Evolutionary conservation across 1,140 invertebrate species (phyloP).

Genomic region (Triops cancriformis): DNA sequence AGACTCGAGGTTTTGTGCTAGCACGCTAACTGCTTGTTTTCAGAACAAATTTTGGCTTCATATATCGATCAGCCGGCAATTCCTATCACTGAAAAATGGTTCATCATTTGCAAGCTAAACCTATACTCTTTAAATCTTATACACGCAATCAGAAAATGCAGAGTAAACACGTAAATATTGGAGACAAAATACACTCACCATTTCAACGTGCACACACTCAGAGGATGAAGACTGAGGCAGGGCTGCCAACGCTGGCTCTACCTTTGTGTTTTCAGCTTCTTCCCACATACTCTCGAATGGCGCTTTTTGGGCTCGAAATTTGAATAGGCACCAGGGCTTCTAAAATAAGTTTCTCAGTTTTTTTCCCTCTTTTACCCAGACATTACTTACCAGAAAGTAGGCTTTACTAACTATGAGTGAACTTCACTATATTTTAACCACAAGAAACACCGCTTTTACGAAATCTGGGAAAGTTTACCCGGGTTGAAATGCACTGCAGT

Average conservation of each 20-base stretch:
- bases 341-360: neutral
- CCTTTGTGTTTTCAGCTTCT: neutral
- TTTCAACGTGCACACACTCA: neutral
- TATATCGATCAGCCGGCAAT: conserved; percentile 55
- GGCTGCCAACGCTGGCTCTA: neutral
- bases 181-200: conserved; percentile 6
- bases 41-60: conserved; percentile 41
- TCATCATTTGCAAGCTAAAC: conserved; percentile 40
- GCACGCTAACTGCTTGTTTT: neutral
- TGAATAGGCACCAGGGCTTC: neutral
- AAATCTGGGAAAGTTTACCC: too few relatives aligned
- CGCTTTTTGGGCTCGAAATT: conserved; percentile 1
- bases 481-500: too few relatives aligned
- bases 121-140: neutral
- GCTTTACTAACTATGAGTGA: too few relatives aligned
- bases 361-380: too few relatives aligned
- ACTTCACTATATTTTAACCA: too few relatives aligned
- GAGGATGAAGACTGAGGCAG: neutral
- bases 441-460: too few relatives aligned
- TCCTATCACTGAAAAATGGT: conserved; percentile 49
- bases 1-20: neutral
- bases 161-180: neutral
- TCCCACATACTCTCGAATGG: neutral
- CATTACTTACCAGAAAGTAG: too few relatives aligned
- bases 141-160: neutral